Evolutionary conservation across 2,888 invertebrate species (phyloP), one percentile per base, ranked within the genome.

Genomic region (Endotricha flammealis): DNA sequence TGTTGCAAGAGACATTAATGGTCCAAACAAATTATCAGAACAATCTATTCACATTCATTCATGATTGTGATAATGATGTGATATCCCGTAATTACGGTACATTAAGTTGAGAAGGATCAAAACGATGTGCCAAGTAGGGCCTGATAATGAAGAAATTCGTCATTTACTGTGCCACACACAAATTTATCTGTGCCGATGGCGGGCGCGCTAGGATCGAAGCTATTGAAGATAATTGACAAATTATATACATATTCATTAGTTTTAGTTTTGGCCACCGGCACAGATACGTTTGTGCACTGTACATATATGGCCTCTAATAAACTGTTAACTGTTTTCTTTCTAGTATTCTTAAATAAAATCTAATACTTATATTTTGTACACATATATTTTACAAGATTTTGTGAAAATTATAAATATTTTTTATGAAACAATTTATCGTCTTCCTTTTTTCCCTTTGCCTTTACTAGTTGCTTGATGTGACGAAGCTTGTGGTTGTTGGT

Each of bases 371-470:
- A 8, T 4, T 6, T 20, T 20, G 20, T 4, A 6, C 3, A 20
- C 20, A 8, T 20, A 20, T 33, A 33, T 33, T 27, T 10, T 33
- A 24, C n/a, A 16, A 17, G 16, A 33, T 17, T 17, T 25, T 33
- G 11, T 25, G 14, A 24, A 7, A 22, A 25, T 17, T 11, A 25
- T n/a, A 33, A 27, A 33, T 16, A 25, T 14, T 12, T 11, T n/a
- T n/a, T n/a, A n/a, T n/a, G n/a, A 11, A 16, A 12, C 9, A 22
- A 14, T 33, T 73, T 75, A 87, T 69, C 87, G 71, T 25, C 87
- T 67, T 43, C 85, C 85, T 56, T 87, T 87, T 55, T 87, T 87
- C 29, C 85, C 86, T 58, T 87, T 87, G 43, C 61, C 67, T 48
- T 87, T 86, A 45, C 50, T 71, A 40, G 59, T 67, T 1, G 72